A percentile compares a stretch with the other conserved stretches of the same genome.
Evolutionary conservation across 2,888 invertebrate species (phyloP).

Genomic region (Calliscelio sp.): DNA sequence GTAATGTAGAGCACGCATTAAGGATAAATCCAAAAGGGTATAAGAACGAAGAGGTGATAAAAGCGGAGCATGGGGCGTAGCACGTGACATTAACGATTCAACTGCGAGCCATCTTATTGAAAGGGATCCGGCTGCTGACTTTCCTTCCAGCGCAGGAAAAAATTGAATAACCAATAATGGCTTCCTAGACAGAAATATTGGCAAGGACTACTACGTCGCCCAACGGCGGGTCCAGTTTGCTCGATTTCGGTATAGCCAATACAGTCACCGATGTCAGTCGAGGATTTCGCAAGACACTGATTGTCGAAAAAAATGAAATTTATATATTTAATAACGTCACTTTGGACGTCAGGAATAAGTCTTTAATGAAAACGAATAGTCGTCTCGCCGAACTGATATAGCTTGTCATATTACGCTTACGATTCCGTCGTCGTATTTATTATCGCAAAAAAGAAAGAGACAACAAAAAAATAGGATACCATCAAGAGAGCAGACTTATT

Average conservation of each 20-base stretch:
- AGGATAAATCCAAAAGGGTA: conserved; percentile 46
- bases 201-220: conserved; percentile 47
- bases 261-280: conserved; percentile 40
- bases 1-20: conserved; percentile 59
- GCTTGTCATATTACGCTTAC: conserved; percentile 23
- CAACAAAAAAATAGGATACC: too few relatives aligned
- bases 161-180: conserved; percentile 68
- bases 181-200: conserved; percentile 57
- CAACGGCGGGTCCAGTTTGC: conserved; percentile 29
- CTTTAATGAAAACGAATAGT: conserved; percentile 46
- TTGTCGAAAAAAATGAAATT: conserved; percentile 61
- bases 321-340: conserved; percentile 62
- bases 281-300: conserved; percentile 53
- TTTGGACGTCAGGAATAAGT: conserved; percentile 25
- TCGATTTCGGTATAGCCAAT: conserved; percentile 37
- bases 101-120: conserved; percentile 64
- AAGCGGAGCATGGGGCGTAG: conserved; percentile 42
- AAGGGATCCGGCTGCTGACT: conserved; percentile 58
- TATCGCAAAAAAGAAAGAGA: conserved; percentile 2
- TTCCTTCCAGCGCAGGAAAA: conserved; percentile 48
- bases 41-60: conserved; percentile 58
- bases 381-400: conserved; percentile 19
- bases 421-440: conserved; percentile 18
- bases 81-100: conserved; percentile 71
- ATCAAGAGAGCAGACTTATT: too few relatives aligned